Base-by-base conservation (phyloP, 2,888 invertebrate genomes). In the Eupelmus urozonus region DNA sequence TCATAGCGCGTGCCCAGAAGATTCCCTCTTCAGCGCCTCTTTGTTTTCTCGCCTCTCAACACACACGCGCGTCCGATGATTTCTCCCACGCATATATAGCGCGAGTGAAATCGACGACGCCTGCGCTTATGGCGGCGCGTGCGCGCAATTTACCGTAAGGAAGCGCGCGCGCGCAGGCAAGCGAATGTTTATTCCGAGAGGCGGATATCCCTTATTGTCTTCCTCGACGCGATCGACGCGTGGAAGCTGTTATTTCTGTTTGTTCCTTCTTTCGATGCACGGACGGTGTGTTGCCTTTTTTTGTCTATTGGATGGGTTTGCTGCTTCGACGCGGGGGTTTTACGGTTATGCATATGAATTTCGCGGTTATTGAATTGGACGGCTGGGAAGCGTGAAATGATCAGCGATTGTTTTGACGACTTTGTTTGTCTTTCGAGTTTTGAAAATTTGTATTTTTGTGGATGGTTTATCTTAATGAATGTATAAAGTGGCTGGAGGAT, bases 181-280 rank as follows among this genome's bases (percentile, higher is more conserved):
- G 16, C 9, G 16, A 7, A 45, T 45, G 13, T 34, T 34, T 45
- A 45, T 45, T 45, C 16, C 45, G 45, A 45, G 9, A 45, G 9
- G 45, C 45, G 34, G 66, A 72, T 66, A 53, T 60, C 66, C 60
- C 53, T 73, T 51, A 65, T 78, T 75, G 74, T 78, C 75, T 62
- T 71, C 51, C 45, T 45, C 45, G 2, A 16, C 34, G 3, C 34
- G 34, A 34, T 34, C 34, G 34, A 3, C 23, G 13, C 13, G 69
- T 74, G 59, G 70, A 78, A 78, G 70, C 59, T 62, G 55, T 49
- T 27, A 18, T 60, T 66, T 25, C 23, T 25, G 16, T 20, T 23
- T 45, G 7, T 13, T 45, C 45, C 2, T 45, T 45, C 34, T 72
- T n/a, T 18, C 23, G 2, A n/a, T 53, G 25, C n/a, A n/a, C n/a